A percentile compares a stretch with the other conserved stretches of the same genome.
Conservation (phyloP, 1,140 invertebrate genomes). For the Bombus difficillimus region DNA sequence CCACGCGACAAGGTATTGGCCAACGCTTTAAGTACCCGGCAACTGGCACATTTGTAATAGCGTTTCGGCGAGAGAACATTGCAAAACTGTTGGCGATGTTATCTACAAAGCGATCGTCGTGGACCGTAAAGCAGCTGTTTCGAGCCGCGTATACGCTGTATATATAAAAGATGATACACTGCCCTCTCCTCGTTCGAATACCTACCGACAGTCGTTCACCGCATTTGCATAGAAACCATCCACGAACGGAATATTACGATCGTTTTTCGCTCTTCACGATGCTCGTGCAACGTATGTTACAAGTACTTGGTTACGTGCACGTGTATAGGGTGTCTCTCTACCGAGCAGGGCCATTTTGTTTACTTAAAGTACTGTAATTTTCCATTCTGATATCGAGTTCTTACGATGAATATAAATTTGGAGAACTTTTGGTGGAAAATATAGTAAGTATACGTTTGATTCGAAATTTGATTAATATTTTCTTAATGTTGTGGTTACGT, state of each 20-base stretch:
- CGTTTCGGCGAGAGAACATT: slow-evolving; percentile 43
- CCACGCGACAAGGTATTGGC: slow-evolving; percentile 48
- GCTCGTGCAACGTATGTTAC: slow-evolving; percentile 43
- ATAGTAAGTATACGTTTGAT: neutral
- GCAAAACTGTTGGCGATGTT: slow-evolving; percentile 46
- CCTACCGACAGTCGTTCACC: slow-evolving; percentile 61
- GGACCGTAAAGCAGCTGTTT: slow-evolving; percentile 52
- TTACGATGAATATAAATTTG: no score
- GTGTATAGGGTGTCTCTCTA: slow-evolving; percentile 25
- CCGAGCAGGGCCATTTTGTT: no score
- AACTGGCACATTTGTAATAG: slow-evolving; percentile 50
- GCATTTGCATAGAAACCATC: slow-evolving; percentile 68
- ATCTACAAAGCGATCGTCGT: slow-evolving; percentile 47
- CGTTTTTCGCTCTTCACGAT: slow-evolving; percentile 55
- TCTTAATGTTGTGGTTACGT: no score
- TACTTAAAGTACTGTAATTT: no score
- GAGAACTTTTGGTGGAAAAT: neutral
- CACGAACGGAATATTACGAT: slow-evolving; percentile 60
- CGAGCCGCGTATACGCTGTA: neutral
- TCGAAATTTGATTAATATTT: neutral
- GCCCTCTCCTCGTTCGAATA: slow-evolving; percentile 43
- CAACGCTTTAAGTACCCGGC: slow-evolving; percentile 15
- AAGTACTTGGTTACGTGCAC: slow-evolving; percentile 10
- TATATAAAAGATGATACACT: slow-evolving; percentile 63
- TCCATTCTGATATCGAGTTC: neutral